Percentiles rank a stretch among this genome's conserved stretches.
These are phyloP conservation scores for Chironomus tepperi DNA, from an alignment of 1,140 invertebrate genomes.

Conservation along the genomic window DNA sequence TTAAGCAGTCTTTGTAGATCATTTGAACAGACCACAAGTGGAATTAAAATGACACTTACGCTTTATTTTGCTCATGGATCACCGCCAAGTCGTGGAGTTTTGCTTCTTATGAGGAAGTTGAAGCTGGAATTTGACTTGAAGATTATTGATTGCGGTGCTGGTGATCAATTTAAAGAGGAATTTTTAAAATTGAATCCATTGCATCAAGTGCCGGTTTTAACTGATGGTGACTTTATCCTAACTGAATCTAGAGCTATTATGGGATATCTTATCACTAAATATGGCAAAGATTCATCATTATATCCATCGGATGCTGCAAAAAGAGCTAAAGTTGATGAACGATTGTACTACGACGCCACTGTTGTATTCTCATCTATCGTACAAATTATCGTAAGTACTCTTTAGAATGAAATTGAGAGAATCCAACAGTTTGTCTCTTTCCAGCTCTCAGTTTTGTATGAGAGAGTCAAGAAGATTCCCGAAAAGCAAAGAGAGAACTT, in stretches of 20 bases:
- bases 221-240: slow-evolving; percentile 32
- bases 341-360: slow-evolving; percentile 50
- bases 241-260: slow-evolving; percentile 32
- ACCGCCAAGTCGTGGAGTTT: no score
- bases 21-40: no score
- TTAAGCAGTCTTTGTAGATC: no score
- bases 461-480: neutral
- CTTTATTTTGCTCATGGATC: no score
- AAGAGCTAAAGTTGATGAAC: slow-evolving; percentile 46
- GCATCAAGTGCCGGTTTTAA: slow-evolving; percentile 31
- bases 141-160: no score
- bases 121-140: no score
- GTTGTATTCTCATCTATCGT: slow-evolving; percentile 31
- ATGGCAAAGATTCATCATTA: slow-evolving; percentile 41
- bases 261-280: slow-evolving; percentile 40
- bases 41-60: no score
- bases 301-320: slow-evolving; percentile 48
- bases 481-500: neutral
- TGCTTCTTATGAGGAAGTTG: no score
- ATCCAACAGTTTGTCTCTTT: neutral
- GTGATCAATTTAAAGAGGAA: no score
- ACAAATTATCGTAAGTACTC: slow-evolving; percentile 32
- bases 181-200: slow-evolving; percentile 32
- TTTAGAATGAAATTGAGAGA: neutral
- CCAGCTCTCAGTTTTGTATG: neutral